Evolutionary conservation across 1,140 invertebrate genomes (phyloP), one percentile per base, ranked within the genome.

Genomic region (Aphelenchoides besseyi): DNA sequence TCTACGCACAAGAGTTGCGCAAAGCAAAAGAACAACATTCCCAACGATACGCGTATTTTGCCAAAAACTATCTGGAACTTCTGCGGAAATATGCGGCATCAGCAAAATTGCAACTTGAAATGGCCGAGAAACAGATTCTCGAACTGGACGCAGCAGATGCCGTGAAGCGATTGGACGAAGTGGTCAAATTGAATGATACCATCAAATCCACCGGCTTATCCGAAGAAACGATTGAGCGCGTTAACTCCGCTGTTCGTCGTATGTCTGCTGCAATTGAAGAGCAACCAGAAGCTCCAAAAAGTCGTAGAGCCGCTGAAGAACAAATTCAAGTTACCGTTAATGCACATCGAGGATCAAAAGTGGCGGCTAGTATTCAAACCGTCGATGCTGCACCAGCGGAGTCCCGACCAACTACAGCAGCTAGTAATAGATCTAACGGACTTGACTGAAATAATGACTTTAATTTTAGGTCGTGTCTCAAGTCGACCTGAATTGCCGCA

Each of bases 11-110:
- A 16, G 35, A 70, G 30, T 35, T 69, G 2, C 23, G 2, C 8
- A 30, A 69, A 69, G 54, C 66, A 12, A 18, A 69, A 9, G 63
- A 70, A 36, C 69, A 70, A 32, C 29, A 69, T 16, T 37, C 32
- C 12, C 63, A 66, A 29, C 16, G 63, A 37, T 66, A 66, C 63
- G 63, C 63, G 12, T 66, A 66, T 33, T 66, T 66, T 53, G 63
- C 63, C 0, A 66, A 66, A 33, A 66, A 66, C 63, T 66, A 66
- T 30, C 63, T 66, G 0, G 63, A 66, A 66, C 48, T 66, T 23
- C 30, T 66, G 3, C 30, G 63, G 26, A 66, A 66, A 53, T 35
- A 59, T 18, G 36, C n/a, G 12, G 3, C n/a, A 29, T 16, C 23
- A 12, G 1, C 26, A 16, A n/a, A 66, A 53, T 2, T 16, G 32